Percentiles rank a stretch among this genome's conserved stretches.
These are phyloP conservation scores for Drosophila silvestris DNA, from an alignment of 2,888 invertebrate species.

Conservation along the genomic window DNA sequence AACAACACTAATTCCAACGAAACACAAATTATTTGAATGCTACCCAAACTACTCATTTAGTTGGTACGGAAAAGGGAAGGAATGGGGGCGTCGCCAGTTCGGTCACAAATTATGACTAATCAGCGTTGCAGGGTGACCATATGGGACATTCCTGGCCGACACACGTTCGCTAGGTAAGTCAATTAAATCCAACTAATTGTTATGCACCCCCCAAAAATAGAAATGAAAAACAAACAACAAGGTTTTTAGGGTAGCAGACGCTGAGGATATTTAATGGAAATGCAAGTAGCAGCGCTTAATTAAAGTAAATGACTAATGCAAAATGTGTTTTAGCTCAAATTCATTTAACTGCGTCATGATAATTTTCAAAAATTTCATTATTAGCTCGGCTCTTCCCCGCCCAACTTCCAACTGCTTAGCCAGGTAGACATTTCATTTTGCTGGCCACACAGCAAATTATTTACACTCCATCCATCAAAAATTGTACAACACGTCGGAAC, in stretches of 20 bases:
- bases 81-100: not conserved
- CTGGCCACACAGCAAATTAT: constrained; percentile 55
- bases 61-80: too few relatives aligned
- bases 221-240: constrained; percentile 6
- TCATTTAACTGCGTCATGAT: constrained; percentile 46
- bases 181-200: constrained; percentile 54
- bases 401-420: not conserved
- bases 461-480: constrained; percentile 60
- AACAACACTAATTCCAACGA: constrained; percentile 40
- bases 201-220: constrained; percentile 34
- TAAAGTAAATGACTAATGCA: constrained; percentile 61
- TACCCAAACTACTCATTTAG: constrained; percentile 28
- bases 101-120: constrained; percentile 63
- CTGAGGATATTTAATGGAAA: constrained; percentile 6
- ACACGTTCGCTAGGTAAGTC: constrained; percentile 29
- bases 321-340: constrained; percentile 24
- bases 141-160: constrained; percentile 52
- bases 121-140: constrained; percentile 50
- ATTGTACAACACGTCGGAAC: constrained; percentile 24
- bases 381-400: constrained; percentile 14
- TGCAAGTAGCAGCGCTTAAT: constrained; percentile 49
- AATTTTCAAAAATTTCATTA: constrained; percentile 41
- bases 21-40: constrained; percentile 44
- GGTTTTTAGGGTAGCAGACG: constrained; percentile 11
- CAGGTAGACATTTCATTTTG: constrained; percentile 48